Percentiles rank a stretch among this genome's conserved stretches.
These are phyloP conservation scores for Rhinoderma darwinii DNA, from an alignment of 2,113 vertebrate species.

Conservation along the genomic window DNA sequence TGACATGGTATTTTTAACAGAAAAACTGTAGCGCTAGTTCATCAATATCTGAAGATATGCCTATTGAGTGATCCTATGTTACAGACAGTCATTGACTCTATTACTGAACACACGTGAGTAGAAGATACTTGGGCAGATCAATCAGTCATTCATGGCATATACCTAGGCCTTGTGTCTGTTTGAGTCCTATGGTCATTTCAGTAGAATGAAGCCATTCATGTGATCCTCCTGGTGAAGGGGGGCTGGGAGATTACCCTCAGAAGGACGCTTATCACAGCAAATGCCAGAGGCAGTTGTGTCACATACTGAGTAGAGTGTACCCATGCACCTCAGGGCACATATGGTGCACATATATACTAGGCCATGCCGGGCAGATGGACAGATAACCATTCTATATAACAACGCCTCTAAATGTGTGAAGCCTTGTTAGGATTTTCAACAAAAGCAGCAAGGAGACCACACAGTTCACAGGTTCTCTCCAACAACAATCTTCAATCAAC, in stretches of 20 bases:
- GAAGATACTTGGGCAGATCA: background rate
- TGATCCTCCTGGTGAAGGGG: constrained; percentile 1
- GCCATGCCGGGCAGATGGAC: constrained; percentile 5
- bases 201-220: constrained; percentile 52
- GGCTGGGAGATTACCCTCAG: background rate
- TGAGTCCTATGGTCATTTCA: constrained; percentile 21
- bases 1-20: too few relatives aligned
- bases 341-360: constrained; percentile 36
- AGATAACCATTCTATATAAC: constrained; percentile 32
- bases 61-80: background rate
- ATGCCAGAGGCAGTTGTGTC: constrained; percentile 46
- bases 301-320: background rate
- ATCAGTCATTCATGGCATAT: background rate
- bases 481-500: constrained; percentile 27
- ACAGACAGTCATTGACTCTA: background rate
- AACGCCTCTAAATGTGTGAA: constrained; percentile 26
- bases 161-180: background rate
- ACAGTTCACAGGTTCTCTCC: constrained; percentile 56
- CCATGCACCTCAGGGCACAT: constrained; percentile 40
- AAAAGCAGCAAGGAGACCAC: constrained; percentile 57
- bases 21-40: background rate
- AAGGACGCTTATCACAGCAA: constrained; percentile 54
- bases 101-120: background rate
- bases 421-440: constrained; percentile 20
- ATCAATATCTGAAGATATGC: background rate